These are phyloP conservation scores for Siniperca knerii DNA, from an alignment of 2,113 vertebrate species.

Conservation along the genomic window DNA sequence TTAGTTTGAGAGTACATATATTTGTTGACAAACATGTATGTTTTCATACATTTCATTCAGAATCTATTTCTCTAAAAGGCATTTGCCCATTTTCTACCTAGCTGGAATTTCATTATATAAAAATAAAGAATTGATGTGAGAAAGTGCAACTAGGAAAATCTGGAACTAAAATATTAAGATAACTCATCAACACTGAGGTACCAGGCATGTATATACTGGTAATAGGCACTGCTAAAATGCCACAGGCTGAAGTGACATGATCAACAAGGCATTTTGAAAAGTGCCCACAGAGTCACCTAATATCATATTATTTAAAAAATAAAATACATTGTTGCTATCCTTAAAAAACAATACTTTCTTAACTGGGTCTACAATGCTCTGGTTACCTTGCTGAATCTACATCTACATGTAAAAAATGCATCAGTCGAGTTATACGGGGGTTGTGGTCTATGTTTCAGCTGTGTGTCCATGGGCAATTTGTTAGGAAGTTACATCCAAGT, in stretches of 20 bases:
- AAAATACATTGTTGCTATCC: background rate
- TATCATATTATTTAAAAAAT: background rate
- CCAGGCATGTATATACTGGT: background rate
- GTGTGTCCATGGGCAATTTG: conserved; percentile 21
- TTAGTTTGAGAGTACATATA: background rate
- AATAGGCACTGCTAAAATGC: background rate
- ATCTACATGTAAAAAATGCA: conserved; percentile 8
- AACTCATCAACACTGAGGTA: conserved; percentile 17
- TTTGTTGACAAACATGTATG: background rate
- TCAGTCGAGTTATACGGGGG: conserved; percentile 20
- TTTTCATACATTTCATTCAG: background rate
- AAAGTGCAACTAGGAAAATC: background rate
- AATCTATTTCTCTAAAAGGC: background rate
- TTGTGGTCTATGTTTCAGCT: conserved; percentile 41
- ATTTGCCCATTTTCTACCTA: background rate
- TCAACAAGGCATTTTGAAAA: conserved; percentile 3
- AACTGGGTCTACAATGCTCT: background rate
- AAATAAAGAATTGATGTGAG: background rate
- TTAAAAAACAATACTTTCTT: background rate
- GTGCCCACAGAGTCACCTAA: background rate
- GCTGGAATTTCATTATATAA: background rate
- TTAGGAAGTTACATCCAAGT: conserved; percentile 14
- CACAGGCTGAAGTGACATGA: background rate
- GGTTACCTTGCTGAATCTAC: conserved; percentile 28
- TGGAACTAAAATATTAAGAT: conserved; percentile 15